phyloP scores from a whole-genome alignment of 2,797 vertebrate genomes.

The Oceanodroma leucorhoa region DNA sequence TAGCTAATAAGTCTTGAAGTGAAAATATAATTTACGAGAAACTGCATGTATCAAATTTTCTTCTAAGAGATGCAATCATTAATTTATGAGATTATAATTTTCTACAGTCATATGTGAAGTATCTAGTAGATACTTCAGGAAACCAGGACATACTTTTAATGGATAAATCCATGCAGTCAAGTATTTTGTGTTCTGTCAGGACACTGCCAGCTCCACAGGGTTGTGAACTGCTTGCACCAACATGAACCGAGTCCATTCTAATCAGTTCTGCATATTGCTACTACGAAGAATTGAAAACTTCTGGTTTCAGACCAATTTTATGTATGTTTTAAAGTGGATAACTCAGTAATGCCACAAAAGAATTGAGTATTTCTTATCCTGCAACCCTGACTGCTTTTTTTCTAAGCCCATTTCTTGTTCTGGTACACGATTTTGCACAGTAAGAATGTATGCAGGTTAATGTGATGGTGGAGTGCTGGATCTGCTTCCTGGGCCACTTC shows the following conservation, averaged over 20 bases:
- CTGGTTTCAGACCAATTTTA: neutral
- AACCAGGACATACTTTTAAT: neutral
- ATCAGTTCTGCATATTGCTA: neutral
- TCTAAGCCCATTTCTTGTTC: neutral
- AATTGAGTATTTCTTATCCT: neutral
- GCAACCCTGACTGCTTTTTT: neutral
- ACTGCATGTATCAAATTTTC: neutral
- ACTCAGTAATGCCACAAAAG: neutral
- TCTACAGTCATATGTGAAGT: neutral
- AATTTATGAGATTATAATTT: neutral
- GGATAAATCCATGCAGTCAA: neutral
- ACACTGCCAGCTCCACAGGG: neutral
- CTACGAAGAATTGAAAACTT: neutral
- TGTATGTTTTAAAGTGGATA: neutral
- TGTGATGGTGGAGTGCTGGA: neutral
- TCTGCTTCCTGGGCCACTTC: neutral
- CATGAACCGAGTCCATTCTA: neutral
- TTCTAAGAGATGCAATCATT: neutral
- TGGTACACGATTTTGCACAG: neutral
- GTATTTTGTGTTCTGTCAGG: neutral
- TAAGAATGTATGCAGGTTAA: neutral
- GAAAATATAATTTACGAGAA: constrained; percentile 27
- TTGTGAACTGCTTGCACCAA: neutral
- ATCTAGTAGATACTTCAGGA: neutral
- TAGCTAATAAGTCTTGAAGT: neutral